Base-by-base conservation (phyloP, 2,797 vertebrate species). In the Darevskia mixta region DNA sequence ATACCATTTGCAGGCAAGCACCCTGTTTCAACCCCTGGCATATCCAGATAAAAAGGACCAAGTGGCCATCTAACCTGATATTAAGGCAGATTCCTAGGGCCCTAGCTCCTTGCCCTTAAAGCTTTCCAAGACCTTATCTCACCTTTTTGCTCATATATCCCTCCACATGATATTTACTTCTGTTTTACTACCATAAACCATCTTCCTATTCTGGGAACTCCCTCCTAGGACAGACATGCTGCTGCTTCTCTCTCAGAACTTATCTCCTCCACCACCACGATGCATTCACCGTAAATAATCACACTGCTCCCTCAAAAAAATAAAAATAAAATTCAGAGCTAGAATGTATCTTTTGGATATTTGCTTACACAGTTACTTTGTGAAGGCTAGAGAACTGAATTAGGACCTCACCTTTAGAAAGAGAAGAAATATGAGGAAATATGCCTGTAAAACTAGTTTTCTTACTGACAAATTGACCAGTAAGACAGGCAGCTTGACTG, bases 311-410 rank as follows among this genome's bases (percentile, higher is more conserved):
- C 15, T 18, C 35, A 64, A 13, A 41, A 10, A 58, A 35, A 20
- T 6, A 10, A 0, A 5, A 29, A 41, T 41, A 41, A 41, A 41
- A 41, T 20, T 73, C 82, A 87, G 55, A 87, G 77, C n/a, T 35
- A 79, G 10, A 90, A 1, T 4, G 27, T 76, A 0, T 41, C 85
- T 89, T 75, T 79, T 71, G 35, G 25, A 5, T 83, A 67, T 35
- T 5, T 49, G 18, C 38, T 83, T 32, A 71, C 0, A 8, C 43
- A 67, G 23, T 8, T 81, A 11, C 55, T 87, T 85, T 35, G 75
- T 81, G 78, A 82, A 20, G 86, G 86, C 66, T 92, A 61, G 38
- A 58, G 73, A 88, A 0, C 49, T 82, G 29, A 58, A 27, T 91
- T 82, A 3, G 72, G 71, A 55, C 45, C 83, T 85, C n/a, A 25